A percentile compares a stretch with the other conserved stretches of the same genome.
Evolutionary conservation across 2,113 vertebrate genomes (phyloP).

Genomic region (Peromyscus polionotus): DNA sequence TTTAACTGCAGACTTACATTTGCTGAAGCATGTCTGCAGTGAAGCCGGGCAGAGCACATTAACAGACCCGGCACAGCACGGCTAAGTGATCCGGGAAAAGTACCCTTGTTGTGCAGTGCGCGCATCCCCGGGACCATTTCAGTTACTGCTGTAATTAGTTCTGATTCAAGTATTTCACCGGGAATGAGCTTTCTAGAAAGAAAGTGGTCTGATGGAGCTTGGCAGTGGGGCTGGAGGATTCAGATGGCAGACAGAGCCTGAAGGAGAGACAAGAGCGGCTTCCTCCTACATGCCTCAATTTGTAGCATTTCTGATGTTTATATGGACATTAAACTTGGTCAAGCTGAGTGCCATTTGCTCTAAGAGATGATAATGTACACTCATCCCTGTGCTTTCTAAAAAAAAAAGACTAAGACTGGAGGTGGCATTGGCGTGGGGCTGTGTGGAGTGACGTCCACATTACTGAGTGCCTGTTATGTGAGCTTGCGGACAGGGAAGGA

Average conservation of each 20-base stretch:
- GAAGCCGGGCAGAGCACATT: slow-evolving; percentile 71
- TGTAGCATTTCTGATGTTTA: slow-evolving; percentile 76
- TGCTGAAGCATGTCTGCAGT: slow-evolving; percentile 60
- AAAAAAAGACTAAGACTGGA: not conserved
- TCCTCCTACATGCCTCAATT: slow-evolving; percentile 49
- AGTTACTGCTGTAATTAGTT: slow-evolving; percentile 75
- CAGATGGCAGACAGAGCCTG: slow-evolving; percentile 62
- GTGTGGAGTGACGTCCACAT: accelerated
- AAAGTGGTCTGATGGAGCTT: slow-evolving; percentile 65
- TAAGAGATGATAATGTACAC: slow-evolving; percentile 57
- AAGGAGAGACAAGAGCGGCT: slow-evolving; percentile 52
- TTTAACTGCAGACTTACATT: slow-evolving; percentile 62
- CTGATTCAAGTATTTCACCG: slow-evolving; percentile 73
- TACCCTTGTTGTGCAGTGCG: not conserved
- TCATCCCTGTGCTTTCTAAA: slow-evolving; percentile 8
- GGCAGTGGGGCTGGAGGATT: slow-evolving; percentile 27
- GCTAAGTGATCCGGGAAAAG: slow-evolving; percentile 68
- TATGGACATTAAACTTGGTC: slow-evolving; percentile 70
- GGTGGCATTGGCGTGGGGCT: not conserved
- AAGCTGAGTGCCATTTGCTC: slow-evolving; percentile 67
- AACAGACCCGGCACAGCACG: slow-evolving; percentile 51
- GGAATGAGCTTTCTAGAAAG: slow-evolving; percentile 72
- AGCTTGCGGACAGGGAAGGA: not conserved
- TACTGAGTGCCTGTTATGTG: not conserved
- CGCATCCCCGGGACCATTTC: slow-evolving; percentile 64